phyloP scores from a whole-genome alignment of 2,888 invertebrate species.

The Agrochola macilenta region DNA sequence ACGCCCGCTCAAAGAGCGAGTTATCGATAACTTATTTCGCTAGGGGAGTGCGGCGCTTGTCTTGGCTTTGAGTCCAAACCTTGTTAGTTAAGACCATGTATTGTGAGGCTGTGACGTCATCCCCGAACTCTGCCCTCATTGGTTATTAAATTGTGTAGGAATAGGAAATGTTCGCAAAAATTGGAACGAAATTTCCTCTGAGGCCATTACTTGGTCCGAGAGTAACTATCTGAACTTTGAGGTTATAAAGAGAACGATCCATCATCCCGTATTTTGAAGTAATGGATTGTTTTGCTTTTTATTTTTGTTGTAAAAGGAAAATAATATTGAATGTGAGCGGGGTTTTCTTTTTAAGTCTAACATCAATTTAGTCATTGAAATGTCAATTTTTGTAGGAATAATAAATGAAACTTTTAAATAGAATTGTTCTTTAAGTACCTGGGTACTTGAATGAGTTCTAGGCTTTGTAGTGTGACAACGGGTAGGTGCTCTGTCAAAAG shows the following conservation, averaged over 20 bases:
- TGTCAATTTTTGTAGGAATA: conserved; percentile 7
- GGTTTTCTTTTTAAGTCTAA: conserved; percentile 7
- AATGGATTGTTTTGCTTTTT: conserved; percentile 58
- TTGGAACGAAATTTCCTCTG: conserved; percentile 55
- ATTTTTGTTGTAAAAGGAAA: conserved; percentile 44
- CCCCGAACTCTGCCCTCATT: conserved; percentile 70
- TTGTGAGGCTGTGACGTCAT: conserved; percentile 70
- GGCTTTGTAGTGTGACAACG: neutral
- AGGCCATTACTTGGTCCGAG: conserved; percentile 45
- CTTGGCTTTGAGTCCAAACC: conserved; percentile 76
- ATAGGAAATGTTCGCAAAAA: conserved; percentile 61
- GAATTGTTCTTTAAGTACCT: neutral
- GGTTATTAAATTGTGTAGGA: conserved; percentile 75
- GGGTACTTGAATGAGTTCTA: neutral
- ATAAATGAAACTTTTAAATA: conserved; percentile 15
- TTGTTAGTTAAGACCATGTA: conserved; percentile 73
- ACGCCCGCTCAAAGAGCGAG: conserved; percentile 52
- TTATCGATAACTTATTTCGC: conserved; percentile 75
- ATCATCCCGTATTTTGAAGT: conserved; percentile 61
- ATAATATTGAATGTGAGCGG: conserved; percentile 30
- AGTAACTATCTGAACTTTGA: conserved; percentile 60
- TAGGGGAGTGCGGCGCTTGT: conserved; percentile 66
- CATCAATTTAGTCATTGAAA: conserved; percentile 24
- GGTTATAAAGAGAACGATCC: conserved; percentile 61
- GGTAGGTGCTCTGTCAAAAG: neutral